Conservation (phyloP, 2,113 vertebrate genomes). For the Phylloscopus whistleri region DNA sequence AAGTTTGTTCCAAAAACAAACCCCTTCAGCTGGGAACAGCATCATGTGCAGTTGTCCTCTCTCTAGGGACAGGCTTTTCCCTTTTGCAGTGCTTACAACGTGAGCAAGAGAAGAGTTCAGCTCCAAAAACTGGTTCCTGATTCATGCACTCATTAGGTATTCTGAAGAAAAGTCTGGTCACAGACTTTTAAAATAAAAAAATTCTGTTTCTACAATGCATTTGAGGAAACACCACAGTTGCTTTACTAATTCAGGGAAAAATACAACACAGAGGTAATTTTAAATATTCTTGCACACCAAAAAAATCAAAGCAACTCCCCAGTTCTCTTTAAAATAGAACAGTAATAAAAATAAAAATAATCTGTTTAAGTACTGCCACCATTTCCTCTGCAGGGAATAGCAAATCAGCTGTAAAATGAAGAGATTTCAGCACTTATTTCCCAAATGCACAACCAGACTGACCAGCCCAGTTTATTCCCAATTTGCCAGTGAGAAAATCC, state of each 20-base stretch:
- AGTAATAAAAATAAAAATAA: background rate
- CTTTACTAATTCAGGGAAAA: no score
- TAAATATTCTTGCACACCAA: no score
- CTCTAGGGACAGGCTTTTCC: background rate
- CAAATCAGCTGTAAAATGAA: background rate
- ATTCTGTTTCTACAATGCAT: no score
- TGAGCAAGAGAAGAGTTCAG: background rate
- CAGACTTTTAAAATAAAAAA: no score
- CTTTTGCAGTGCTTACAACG: background rate
- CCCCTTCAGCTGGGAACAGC: background rate
- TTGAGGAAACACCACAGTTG: no score
- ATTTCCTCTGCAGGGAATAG: background rate
- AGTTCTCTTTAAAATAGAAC: background rate
- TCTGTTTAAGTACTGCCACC: background rate
- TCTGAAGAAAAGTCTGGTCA: background rate
- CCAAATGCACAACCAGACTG: background rate
- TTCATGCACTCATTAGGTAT: background rate
- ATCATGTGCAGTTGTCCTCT: background rate
- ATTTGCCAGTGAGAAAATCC: background rate
- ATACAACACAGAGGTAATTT: no score
- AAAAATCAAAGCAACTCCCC: background rate
- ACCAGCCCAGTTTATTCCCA: background rate
- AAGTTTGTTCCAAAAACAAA: background rate
- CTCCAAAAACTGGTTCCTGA: background rate
- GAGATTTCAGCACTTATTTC: background rate